Percentiles rank a stretch among this genome's conserved stretches.
These are phyloP conservation scores for Sebastes jordani DNA, from an alignment of 2,797 vertebrate genomes.

Conservation along the genomic window DNA sequence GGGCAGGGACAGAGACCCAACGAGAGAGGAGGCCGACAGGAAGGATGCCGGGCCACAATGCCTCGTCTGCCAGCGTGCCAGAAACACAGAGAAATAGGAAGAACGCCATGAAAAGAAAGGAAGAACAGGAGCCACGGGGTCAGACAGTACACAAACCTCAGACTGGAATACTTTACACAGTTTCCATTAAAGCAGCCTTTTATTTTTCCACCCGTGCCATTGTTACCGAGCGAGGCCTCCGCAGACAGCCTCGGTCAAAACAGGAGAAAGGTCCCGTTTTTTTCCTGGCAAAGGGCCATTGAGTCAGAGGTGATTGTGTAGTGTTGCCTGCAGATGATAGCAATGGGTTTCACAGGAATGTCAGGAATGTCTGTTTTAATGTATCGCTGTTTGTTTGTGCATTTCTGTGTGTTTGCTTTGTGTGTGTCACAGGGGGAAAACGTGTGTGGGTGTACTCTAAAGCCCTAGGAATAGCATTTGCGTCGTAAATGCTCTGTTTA, in stretches of 20 bases:
- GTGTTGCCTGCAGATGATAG: slow-evolving; percentile 47
- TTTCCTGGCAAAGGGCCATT: slow-evolving; percentile 34
- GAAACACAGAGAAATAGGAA: slow-evolving; percentile 46
- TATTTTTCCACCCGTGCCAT: slow-evolving; percentile 46
- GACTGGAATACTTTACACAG: slow-evolving; percentile 56
- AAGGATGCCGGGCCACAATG: slow-evolving; percentile 59
- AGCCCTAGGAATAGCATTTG: slow-evolving; percentile 72
- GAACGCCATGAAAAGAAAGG: slow-evolving; percentile 52
- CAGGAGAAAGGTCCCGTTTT: slow-evolving; percentile 46
- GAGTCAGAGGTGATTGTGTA: slow-evolving; percentile 46
- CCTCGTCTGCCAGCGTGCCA: slow-evolving; percentile 25
- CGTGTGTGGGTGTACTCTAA: slow-evolving; percentile 68
- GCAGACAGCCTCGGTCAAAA: slow-evolving; percentile 21
- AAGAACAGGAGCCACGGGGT: slow-evolving; percentile 60
- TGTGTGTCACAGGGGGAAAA: slow-evolving; percentile 49
- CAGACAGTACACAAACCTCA: slow-evolving; percentile 50
- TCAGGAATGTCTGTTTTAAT: slow-evolving; percentile 54
- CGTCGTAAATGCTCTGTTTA: slow-evolving; percentile 78
- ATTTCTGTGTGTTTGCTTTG: slow-evolving; percentile 7
- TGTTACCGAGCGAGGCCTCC: slow-evolving; percentile 27
- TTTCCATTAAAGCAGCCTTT: slow-evolving; percentile 42
- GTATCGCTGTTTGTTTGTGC: slow-evolving; percentile 32
- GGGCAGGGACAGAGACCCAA: slow-evolving; percentile 1
- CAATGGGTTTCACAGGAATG: slow-evolving; percentile 48
- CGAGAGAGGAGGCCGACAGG: slow-evolving; percentile 33